Evolutionary conservation across 2,797 vertebrate genomes (phyloP).

Genomic region (Chiloscyllium punctatum): DNA sequence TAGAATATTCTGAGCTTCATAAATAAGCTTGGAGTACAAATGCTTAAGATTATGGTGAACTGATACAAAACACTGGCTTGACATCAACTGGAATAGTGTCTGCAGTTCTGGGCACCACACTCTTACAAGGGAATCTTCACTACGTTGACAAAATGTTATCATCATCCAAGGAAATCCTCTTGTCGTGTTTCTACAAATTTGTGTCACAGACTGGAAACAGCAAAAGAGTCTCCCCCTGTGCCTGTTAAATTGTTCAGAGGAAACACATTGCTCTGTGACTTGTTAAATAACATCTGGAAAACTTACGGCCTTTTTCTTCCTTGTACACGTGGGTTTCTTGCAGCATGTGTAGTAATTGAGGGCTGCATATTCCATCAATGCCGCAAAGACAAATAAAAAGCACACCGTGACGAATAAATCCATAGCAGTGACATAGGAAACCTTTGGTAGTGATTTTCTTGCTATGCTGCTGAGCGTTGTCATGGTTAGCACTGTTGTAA

Average conservation of each 20-base stretch:
- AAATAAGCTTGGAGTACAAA: no score
- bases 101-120: no score
- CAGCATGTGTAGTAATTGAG: constrained; percentile 87
- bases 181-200: not conserved
- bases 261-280: not conserved
- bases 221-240: not conserved
- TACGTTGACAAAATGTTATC: no score
- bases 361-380: constrained; percentile 91
- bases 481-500: constrained; percentile 94
- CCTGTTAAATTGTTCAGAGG: not conserved
- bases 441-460: constrained; percentile 82
- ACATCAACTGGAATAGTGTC: no score
- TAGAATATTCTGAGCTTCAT: no score
- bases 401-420: constrained; percentile 95
- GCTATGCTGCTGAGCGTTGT: constrained; percentile 91
- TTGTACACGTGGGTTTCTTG: constrained; percentile 62
- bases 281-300: not conserved
- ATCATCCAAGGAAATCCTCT: not conserved
- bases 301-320: constrained; percentile 76
- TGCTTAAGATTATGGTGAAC: no score
- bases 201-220: not conserved
- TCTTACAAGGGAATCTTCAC: not conserved
- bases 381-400: constrained; percentile 96
- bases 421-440: constrained; percentile 94
- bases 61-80: no score